Evolutionary conservation across 2,888 invertebrate species (phyloP).

Genomic region (Dimorphilus gyrociliatus): DNA sequence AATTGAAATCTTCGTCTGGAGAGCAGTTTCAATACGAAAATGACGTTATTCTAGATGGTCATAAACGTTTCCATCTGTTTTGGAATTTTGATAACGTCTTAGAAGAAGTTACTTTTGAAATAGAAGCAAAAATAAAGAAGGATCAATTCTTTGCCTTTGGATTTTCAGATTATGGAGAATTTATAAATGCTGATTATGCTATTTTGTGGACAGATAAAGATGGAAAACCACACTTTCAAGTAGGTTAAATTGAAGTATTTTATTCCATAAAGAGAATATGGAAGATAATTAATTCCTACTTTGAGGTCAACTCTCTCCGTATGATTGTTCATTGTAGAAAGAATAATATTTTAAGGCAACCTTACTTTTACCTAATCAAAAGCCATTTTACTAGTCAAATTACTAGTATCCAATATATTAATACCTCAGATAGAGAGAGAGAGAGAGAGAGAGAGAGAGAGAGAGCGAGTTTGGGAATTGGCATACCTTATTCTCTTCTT

Average conservation of each 20-base stretch:
- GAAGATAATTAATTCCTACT: not conserved
- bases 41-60: constrained; percentile 7
- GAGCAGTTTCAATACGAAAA: constrained; percentile 6
- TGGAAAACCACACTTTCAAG: constrained; percentile 17
- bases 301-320: too few species aligned
- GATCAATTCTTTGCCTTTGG: constrained; percentile 14
- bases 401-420: too few species aligned
- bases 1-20: too few species aligned
- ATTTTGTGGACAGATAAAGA: constrained; percentile 20
- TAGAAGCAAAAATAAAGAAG: constrained; percentile 6
- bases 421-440: too few species aligned
- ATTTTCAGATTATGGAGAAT: constrained; percentile 17
- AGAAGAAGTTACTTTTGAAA: constrained; percentile 8
- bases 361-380: too few species aligned
- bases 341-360: too few species aligned
- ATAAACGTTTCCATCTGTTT: constrained; percentile 5
- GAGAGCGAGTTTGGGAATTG: too few species aligned
- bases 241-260: constrained; percentile 5
- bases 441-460: too few species aligned
- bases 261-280: not conserved
- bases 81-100: constrained; percentile 9
- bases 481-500: too few species aligned
- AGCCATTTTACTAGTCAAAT: too few species aligned
- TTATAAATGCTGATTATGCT: constrained; percentile 18
- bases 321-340: too few species aligned